Conservation (phyloP, 2,888 invertebrate genomes). For the Cheilosia pagana region DNA sequence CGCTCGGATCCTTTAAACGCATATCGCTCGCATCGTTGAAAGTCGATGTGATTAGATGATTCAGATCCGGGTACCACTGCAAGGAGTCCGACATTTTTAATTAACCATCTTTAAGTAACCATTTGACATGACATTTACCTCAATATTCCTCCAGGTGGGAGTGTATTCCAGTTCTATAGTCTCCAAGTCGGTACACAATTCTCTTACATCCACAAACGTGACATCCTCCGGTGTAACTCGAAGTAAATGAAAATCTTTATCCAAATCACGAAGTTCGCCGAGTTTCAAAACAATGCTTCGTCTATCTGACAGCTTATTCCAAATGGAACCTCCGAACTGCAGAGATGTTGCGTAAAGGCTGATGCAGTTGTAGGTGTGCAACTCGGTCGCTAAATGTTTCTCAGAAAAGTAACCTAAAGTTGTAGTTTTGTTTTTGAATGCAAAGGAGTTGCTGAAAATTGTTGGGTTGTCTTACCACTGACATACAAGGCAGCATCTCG, state of each 20-base stretch:
- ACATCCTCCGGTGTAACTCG: constrained; percentile 79
- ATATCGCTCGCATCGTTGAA: constrained; percentile 76
- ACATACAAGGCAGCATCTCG: constrained; percentile 80
- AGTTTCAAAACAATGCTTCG: constrained; percentile 79
- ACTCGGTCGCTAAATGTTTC: constrained; percentile 80
- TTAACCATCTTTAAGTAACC: too few relatives aligned
- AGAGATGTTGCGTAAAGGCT: constrained; percentile 78
- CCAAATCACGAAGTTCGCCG: constrained; percentile 76
- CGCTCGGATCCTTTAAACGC: constrained; percentile 76
- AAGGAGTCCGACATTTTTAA: background rate
- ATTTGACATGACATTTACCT: constrained; percentile 70
- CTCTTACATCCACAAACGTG: constrained; percentile 79
- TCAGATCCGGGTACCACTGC: constrained; percentile 80
- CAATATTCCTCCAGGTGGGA: constrained; percentile 80
- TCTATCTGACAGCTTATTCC: constrained; percentile 81
- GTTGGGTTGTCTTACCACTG: constrained; percentile 72
- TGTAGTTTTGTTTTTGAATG: background rate
- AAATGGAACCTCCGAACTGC: constrained; percentile 79
- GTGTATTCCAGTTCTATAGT: constrained; percentile 77
- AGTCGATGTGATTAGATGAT: constrained; percentile 78
- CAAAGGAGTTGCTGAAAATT: background rate
- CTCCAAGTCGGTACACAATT: constrained; percentile 79
- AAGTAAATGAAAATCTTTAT: constrained; percentile 76
- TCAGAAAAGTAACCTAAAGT: constrained; percentile 78
- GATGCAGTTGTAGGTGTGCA: constrained; percentile 80